A percentile compares a stretch with the other conserved stretches of the same genome.
These are phyloP conservation scores for Hypotaenidia okinawae DNA, from an alignment of 2,797 vertebrate genomes.

Conservation along the genomic window DNA sequence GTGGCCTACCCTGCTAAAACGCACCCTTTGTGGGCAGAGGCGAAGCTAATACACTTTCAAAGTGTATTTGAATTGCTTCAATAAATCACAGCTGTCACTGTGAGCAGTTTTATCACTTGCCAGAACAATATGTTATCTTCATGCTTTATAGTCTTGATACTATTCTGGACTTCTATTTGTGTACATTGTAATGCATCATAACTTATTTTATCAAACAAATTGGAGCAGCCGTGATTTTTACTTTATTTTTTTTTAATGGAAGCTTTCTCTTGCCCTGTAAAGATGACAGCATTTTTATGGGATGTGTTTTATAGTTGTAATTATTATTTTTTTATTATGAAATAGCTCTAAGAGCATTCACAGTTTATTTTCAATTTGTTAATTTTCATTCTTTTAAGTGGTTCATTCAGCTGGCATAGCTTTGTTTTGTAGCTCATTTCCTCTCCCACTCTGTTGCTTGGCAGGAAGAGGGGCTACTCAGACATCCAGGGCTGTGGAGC, in stretches of 20 bases:
- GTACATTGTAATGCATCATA: constrained; percentile 63
- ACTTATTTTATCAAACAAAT: constrained; percentile 64
- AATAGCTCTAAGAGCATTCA: neutral
- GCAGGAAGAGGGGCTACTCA: neutral
- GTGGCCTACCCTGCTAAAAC: constrained; percentile 64
- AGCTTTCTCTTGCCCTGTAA: neutral
- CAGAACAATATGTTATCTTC: constrained; percentile 74
- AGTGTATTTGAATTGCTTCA: constrained; percentile 80
- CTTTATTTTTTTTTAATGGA: neutral
- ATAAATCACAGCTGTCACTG: constrained; percentile 82
- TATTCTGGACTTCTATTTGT: constrained; percentile 69
- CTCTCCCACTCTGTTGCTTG: neutral
- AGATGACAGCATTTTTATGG: neutral
- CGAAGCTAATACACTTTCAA: constrained; percentile 80
- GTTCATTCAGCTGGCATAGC: neutral
- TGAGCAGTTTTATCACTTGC: constrained; percentile 77
- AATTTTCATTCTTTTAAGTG: constrained; percentile 17
- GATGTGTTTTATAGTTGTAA: neutral
- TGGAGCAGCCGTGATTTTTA: neutral
- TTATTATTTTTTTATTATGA: neutral
- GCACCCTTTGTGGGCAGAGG: constrained; percentile 76
- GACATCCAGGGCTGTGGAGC: accelerated
- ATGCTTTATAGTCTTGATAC: constrained; percentile 52
- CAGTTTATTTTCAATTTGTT: neutral
- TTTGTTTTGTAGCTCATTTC: neutral